Base-by-base conservation (phyloP, 2,797 vertebrate species). In the Leucoraja ocellata region DNA sequence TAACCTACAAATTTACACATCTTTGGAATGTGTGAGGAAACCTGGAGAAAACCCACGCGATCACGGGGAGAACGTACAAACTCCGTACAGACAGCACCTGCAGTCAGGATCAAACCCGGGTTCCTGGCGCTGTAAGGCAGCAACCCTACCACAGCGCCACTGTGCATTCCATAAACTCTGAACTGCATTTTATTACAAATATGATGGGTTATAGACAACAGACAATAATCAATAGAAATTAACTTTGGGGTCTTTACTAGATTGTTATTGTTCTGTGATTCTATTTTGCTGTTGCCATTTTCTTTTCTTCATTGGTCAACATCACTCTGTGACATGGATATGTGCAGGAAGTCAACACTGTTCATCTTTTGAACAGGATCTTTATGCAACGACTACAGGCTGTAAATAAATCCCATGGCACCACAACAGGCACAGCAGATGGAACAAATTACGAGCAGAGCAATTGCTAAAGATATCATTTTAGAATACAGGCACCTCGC, bases 341-440 rank as follows among this genome's bases (percentile, higher is more conserved):
- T 16, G 63, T 88, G 84, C 61, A 68, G 36, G 32, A 14, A 88
- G n/a, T 32, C 63, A 88, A 88, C 8, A 21, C n/a, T 36, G 78
- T 84, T 1, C 63, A 21, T 10, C n/a, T 88, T 36, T 88, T 65
- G 63, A 88, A 88, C 14, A 36, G 61, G 84, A 16, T 88, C 7
- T 88, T 65, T 68, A 68, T 36, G 36, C 61, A 68, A 88, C 32
- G n/a, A 68, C 5, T 21, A 88, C 28, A 28, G 32, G 84, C 84
- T 88, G 84, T n/a, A 88, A 16, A n/a, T 65, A 32, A 88, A 88
- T 65, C 84, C 84, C n/a, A 36, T 88, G 61, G n/a, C n/a, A 68
- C n/a, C n/a, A 32, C 16, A 86, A 86, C 16, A 32, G 18, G 63
- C 16, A 68, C 16, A 88, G 63, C 63, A 54, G n/a, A 68, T 88